phyloP scores from a whole-genome alignment of 23 tunicate genomes.

The Ascidia mentula region DNA sequence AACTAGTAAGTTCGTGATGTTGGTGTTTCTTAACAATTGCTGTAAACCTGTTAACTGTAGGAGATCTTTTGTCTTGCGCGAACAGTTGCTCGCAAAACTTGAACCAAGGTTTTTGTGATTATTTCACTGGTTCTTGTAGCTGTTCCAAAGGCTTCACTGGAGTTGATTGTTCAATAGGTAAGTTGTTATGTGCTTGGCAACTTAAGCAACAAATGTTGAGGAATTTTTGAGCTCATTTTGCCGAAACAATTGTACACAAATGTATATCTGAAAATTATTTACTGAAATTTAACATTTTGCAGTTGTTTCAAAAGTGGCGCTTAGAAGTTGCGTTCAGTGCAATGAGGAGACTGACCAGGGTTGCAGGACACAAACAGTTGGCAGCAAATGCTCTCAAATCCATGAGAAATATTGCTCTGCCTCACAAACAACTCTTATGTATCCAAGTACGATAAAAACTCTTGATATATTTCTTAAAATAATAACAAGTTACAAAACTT shows the following conservation, averaged over 20 bases:
- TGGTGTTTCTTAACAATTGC: background rate
- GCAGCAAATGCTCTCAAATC: slow-evolving; percentile 1
- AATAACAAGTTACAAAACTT: too few species aligned
- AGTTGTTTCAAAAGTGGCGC: background rate
- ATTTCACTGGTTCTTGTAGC: slow-evolving; percentile 10
- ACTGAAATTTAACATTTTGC: too few species aligned
- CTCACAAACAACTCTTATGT: background rate
- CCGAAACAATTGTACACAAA: too few species aligned
- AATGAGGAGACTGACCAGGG: slow-evolving; percentile 14
- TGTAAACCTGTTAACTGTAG: background rate
- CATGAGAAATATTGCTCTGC: background rate
- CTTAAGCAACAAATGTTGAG: too few species aligned
- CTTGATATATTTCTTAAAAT: too few species aligned
- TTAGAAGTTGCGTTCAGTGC: slow-evolving; percentile 26
- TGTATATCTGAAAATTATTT: too few species aligned
- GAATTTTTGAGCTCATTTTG: too few species aligned
- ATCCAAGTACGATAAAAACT: slow-evolving; percentile 21
- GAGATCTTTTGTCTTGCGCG: background rate
- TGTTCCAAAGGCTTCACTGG: slow-evolving; percentile 25
- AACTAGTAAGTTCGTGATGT: slow-evolving; percentile 10
- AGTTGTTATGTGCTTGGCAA: too few species aligned
- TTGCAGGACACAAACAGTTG: slow-evolving; percentile 6
- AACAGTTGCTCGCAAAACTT: background rate
- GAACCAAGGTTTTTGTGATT: slow-evolving; percentile 10
- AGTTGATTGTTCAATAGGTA: slow-evolving; percentile 17